Evolutionary conservation across 2,113 vertebrate species (phyloP), one percentile per base, ranked within the genome.

Genomic region (Tautogolabrus adspersus): DNA sequence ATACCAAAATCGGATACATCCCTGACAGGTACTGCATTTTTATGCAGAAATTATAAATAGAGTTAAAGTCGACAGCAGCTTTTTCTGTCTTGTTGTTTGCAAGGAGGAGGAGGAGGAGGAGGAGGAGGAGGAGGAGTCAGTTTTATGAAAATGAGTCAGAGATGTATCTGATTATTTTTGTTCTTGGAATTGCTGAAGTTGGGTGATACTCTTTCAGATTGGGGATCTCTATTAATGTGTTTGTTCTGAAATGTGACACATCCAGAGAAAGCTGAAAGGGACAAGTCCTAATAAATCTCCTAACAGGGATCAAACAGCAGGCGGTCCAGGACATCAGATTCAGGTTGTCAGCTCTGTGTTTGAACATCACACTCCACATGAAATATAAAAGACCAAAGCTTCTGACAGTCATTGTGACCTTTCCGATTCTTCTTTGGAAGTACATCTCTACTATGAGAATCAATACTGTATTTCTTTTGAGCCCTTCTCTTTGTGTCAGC

Each of bases 141-240:
- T 34, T 34, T 34, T 34, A 34, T 34, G 30, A 34, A 34, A 34
- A 34, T 4, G 6, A 26, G 26, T 26, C 26, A 26, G 26, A 34
- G 30, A 34, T 46, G 1, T 42, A 18, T 52, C 16, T 49, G 18
- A 19, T 49, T 49, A 7, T 18, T 34, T 18, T 59, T 34, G 30
- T 34, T 34, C 30, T 46, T 18, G 52, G 9, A 2, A 19, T 30
- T 21, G 42, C 23, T 69, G 54, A 55, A 38, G 6, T 10, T 56
- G 37, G 0, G 57, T 0, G 0, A 83, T 60, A 9, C 37, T 22
- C 2, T 0, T 30, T 8, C 2, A 3, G 47, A 42, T 52, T 21
- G n/a, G 42, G 22, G 22, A 62, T 80, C n/a, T 38, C 5, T 54
- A 66, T 34, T 65, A 26, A 55, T 42, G 64, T 65, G 55, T 60